These are phyloP conservation scores for Pegoplata infirma DNA, from an alignment of 2,888 invertebrate species.

Conservation along the genomic window DNA sequence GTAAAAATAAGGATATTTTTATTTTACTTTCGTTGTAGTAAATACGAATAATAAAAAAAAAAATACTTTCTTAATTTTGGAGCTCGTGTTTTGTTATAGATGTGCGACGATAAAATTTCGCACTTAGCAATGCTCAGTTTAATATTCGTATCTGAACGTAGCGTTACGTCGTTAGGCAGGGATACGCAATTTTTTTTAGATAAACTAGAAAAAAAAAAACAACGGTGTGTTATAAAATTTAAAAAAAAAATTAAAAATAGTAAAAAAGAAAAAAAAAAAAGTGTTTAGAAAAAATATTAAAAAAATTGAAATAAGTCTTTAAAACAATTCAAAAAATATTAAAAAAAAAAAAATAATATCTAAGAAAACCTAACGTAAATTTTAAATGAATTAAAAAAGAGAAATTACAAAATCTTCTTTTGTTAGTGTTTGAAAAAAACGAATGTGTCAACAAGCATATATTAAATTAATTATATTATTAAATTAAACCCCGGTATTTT, in stretches of 20 bases:
- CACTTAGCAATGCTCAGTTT: constrained; percentile 75
- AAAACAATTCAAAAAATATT: background rate
- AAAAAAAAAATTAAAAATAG: constrained; percentile 10
- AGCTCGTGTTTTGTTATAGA: constrained; percentile 58
- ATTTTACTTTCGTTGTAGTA: constrained; percentile 46
- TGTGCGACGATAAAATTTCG: constrained; percentile 70
- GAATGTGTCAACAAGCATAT: background rate
- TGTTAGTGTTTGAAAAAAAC: background rate
- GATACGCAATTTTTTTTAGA: constrained; percentile 69
- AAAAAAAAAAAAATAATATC: background rate
- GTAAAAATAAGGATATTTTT: constrained; percentile 33
- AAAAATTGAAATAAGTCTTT: background rate
- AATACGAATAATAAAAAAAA: constrained; percentile 5
- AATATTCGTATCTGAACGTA: constrained; percentile 78
- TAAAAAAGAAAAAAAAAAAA: constrained; percentile 6
- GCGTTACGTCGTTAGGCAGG: constrained; percentile 75
- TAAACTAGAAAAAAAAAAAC: constrained; percentile 19
- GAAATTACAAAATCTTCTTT: no score
- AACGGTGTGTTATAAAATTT: constrained; percentile 43
- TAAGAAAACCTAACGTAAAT: no score
- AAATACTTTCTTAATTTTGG: background rate
- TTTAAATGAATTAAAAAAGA: background rate
- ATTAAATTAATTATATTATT: background rate
- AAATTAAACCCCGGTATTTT: background rate
- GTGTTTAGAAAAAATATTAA: background rate